A percentile compares a stretch with the other conserved stretches of the same genome.
Evolutionary conservation across 2,797 vertebrate species (phyloP).

Genomic region (Sarcophilus harrisii): DNA sequence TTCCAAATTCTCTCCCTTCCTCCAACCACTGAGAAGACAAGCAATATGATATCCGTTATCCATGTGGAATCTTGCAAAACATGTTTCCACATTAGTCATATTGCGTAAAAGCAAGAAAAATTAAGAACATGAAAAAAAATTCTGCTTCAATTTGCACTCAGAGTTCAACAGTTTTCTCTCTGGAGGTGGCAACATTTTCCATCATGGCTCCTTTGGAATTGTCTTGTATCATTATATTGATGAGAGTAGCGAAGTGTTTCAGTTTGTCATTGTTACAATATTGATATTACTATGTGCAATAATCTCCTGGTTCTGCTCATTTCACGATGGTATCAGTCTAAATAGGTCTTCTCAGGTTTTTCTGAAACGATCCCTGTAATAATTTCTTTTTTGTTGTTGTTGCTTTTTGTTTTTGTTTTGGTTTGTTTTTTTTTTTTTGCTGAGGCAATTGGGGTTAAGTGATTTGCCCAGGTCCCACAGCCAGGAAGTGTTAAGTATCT

Average conservation of each 20-base stretch:
- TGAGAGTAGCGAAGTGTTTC: not conserved
- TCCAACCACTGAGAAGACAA: not conserved
- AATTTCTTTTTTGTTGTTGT: too few species aligned
- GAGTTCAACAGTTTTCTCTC: not conserved
- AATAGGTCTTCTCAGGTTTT: not conserved
- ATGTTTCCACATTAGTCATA: not conserved
- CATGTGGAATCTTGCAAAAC: not conserved
- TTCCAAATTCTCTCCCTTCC: not conserved
- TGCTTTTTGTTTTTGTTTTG: too few species aligned
- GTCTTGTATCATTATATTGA: not conserved
- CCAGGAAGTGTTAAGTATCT: too few species aligned
- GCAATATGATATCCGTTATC: not conserved
- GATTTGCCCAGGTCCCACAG: too few species aligned
- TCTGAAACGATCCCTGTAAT: not conserved
- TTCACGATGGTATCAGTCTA: not conserved
- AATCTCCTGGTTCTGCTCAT: not conserved
- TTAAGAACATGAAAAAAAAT: not conserved
- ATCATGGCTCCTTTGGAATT: not conserved
- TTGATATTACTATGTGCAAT: not conserved
- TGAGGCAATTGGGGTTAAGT: too few species aligned
- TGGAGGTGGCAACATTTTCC: not conserved
- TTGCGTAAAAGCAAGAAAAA: not conserved
- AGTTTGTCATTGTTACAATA: not conserved
- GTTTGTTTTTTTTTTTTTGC: too few species aligned
- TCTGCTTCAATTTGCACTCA: not conserved